phyloP scores from a whole-genome alignment of 53 echinoderm and acorn worm species.

The Astropecten irregularis region DNA sequence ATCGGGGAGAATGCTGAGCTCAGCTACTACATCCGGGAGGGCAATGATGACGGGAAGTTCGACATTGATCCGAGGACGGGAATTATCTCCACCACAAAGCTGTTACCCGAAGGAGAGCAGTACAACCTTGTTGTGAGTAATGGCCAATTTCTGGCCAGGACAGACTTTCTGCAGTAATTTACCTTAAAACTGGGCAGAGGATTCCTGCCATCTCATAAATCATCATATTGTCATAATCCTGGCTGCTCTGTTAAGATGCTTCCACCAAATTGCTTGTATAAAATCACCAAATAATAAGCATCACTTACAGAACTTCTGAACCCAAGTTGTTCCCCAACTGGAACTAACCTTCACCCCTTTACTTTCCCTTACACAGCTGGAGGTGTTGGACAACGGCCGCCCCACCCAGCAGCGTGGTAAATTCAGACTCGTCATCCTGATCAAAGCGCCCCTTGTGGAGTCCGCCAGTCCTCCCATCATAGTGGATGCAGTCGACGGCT shows the following conservation, averaged over 20 bases:
- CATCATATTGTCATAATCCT: too few species aligned
- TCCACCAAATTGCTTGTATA: too few species aligned
- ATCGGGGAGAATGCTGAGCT: conserved; percentile 84
- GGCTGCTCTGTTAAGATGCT: too few species aligned
- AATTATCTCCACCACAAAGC: conserved; percentile 69
- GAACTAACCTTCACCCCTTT: not conserved
- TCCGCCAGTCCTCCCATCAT: conserved; percentile 69
- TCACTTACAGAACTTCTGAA: too few species aligned
- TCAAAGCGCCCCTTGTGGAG: conserved; percentile 3
- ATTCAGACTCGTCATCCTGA: conserved; percentile 54
- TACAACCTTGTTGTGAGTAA: conserved; percentile 78
- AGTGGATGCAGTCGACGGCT: not conserved
- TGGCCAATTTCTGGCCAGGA: too few species aligned
- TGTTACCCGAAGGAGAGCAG: conserved; percentile 63
- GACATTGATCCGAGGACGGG: conserved; percentile 82
- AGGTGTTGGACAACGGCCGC: conserved; percentile 87
- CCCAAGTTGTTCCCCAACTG: not conserved
- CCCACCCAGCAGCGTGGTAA: conserved; percentile 59
- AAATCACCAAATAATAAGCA: too few species aligned
- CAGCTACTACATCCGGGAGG: conserved; percentile 83
- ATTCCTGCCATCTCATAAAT: too few species aligned
- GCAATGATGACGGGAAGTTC: conserved; percentile 69
- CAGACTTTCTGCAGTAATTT: too few species aligned
- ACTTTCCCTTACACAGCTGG: conserved; percentile 56
- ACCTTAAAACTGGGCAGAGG: too few species aligned